phyloP scores from a whole-genome alignment of 1,140 invertebrate species.

The Aphelenchoides fujianensis region DNA sequence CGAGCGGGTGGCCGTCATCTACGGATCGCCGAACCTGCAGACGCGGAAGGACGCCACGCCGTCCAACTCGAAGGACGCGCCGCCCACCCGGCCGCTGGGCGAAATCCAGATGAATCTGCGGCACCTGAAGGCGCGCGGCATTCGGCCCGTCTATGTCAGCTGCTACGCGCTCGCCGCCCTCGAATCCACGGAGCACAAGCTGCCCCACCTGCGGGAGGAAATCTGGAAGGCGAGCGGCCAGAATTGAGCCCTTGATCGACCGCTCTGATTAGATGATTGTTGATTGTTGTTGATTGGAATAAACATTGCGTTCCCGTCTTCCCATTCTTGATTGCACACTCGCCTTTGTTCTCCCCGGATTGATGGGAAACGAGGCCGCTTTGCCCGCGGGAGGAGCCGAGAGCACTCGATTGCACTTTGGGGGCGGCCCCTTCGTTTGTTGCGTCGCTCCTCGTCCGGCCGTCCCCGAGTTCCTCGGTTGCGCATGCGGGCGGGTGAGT shows the following conservation, averaged over 20 bases:
- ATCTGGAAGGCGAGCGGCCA: constrained; percentile 1
- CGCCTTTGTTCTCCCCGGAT: too few relatives aligned
- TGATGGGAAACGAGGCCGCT: too few relatives aligned
- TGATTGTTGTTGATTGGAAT: not conserved
- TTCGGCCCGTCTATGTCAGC: not conserved
- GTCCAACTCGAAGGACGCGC: not conserved
- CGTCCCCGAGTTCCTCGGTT: too few relatives aligned
- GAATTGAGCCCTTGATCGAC: not conserved
- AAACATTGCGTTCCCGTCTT: too few relatives aligned
- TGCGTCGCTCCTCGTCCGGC: too few relatives aligned
- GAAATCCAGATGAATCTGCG: not conserved
- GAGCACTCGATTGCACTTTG: too few relatives aligned
- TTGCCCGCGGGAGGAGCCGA: too few relatives aligned
- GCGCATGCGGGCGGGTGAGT: too few relatives aligned
- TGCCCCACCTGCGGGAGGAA: not conserved
- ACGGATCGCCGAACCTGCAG: not conserved
- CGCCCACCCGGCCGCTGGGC: not conserved
- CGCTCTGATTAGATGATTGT: not conserved
- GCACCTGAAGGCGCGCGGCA: not conserved
- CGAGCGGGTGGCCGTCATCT: constrained; percentile 3
- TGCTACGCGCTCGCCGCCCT: not conserved
- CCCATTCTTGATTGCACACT: too few relatives aligned
- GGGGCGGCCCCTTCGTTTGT: too few relatives aligned
- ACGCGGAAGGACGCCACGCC: not conserved
- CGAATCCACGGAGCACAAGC: not conserved